Evolutionary conservation across 2,888 invertebrate genomes (phyloP).

Genomic region (Dicyrtomina minuta): DNA sequence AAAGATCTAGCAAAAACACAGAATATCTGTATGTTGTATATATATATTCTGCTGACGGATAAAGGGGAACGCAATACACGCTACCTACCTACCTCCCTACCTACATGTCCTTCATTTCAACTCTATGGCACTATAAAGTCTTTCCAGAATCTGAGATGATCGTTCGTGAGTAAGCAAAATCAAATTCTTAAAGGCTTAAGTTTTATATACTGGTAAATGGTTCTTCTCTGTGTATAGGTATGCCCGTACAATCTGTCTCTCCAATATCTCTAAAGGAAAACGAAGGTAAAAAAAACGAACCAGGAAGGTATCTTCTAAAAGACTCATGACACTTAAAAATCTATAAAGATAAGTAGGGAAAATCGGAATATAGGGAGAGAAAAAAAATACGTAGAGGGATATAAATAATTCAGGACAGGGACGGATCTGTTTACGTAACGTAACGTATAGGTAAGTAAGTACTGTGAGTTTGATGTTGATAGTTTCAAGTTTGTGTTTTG

Average conservation of each 20-base stretch:
- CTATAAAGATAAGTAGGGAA: slow-evolving; percentile 11
- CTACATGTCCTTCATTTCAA: too few relatives aligned
- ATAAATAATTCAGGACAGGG: slow-evolving; percentile 17
- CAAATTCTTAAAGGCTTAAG: too few relatives aligned
- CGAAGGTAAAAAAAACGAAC: not conserved
- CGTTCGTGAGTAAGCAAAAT: too few relatives aligned
- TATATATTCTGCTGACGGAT: not conserved
- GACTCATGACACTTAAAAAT: not conserved
- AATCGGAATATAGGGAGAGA: not conserved
- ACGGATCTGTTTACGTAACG: not conserved
- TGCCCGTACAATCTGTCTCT: not conserved
- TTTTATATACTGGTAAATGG: too few relatives aligned
- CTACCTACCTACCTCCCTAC: not conserved
- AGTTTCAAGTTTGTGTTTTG: not conserved
- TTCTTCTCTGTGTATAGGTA: not conserved
- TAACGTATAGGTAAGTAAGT: too few relatives aligned
- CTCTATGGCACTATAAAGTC: too few relatives aligned
- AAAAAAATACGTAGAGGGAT: not conserved
- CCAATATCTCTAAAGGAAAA: not conserved
- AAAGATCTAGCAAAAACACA: too few relatives aligned
- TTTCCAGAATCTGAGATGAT: too few relatives aligned
- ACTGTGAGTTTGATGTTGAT: too few relatives aligned
- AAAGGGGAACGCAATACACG: not conserved
- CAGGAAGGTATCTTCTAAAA: not conserved
- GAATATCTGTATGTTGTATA: not conserved